These are phyloP conservation scores for Rapana venosa DNA, from an alignment of 2,888 invertebrate genomes.

Conservation along the genomic window DNA sequence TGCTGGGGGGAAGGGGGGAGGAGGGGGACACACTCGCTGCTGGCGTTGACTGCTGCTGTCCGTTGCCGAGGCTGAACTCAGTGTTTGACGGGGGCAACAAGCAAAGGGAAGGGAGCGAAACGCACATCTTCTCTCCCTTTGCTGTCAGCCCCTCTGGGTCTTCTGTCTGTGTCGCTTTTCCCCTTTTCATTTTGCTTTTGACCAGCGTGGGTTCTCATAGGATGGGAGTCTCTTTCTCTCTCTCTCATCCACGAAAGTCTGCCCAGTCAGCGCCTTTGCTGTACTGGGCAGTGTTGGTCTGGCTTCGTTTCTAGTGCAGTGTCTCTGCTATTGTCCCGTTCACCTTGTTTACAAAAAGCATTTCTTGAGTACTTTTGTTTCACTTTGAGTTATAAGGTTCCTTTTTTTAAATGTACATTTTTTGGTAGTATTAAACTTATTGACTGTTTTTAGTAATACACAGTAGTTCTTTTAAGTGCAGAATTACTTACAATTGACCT, in stretches of 20 bases:
- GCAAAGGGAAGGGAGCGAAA: neutral
- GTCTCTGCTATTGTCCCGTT: neutral
- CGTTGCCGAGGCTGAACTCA: conserved; percentile 9
- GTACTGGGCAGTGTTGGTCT: neutral
- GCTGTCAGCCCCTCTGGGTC: conserved; percentile 12
- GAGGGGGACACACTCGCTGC: neutral
- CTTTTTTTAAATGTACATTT: no score
- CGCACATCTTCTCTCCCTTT: neutral
- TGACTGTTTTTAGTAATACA: no score
- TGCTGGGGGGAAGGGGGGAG: neutral
- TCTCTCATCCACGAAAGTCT: conserved; percentile 24
- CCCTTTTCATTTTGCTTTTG: neutral
- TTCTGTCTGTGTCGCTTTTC: neutral
- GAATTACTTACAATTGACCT: no score
- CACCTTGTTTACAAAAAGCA: neutral
- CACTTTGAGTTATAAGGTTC: neutral
- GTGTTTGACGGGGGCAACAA: conserved; percentile 15
- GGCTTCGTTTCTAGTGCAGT: neutral
- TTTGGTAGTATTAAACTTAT: no score
- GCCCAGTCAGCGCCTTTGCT: neutral
- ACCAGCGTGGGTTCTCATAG: neutral
- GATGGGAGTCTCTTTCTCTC: neutral
- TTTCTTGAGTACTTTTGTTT: neutral
- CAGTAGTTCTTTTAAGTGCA: no score
- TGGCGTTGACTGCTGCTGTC: neutral